Conservation (phyloP, 2,888 invertebrate genomes). For the Gibbula magus region DNA sequence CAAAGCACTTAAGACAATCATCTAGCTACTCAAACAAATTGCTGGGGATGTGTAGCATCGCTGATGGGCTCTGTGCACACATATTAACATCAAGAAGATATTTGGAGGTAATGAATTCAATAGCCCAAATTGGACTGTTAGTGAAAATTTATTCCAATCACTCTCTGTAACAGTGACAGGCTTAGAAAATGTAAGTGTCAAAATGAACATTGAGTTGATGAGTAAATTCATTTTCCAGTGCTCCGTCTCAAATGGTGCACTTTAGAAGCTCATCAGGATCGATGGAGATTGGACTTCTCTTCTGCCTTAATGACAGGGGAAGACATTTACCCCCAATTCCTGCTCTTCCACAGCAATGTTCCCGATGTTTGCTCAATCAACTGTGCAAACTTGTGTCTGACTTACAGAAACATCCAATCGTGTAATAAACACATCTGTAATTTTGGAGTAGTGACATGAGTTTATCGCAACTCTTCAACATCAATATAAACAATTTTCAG, state of each 20-base stretch:
- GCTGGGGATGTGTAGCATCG: background rate
- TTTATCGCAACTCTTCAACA: background rate
- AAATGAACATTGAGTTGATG: slow-evolving; percentile 4
- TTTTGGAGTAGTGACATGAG: background rate
- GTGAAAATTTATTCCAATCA: slow-evolving; percentile 3
- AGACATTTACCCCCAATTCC: background rate
- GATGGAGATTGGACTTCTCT: background rate
- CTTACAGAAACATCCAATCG: background rate
- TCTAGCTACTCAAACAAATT: slow-evolving; percentile 2
- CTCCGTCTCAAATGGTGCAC: slow-evolving; percentile 11
- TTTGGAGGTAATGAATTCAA: background rate
- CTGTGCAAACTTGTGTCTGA: background rate
- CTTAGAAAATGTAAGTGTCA: background rate
- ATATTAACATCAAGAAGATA: slow-evolving; percentile 1
- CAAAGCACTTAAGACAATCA: background rate
- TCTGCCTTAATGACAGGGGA: background rate
- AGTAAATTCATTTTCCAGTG: slow-evolving; percentile 11
- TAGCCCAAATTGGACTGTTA: background rate
- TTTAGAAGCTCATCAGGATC: slow-evolving; percentile 11
- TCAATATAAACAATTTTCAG: background rate
- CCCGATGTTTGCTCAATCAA: background rate
- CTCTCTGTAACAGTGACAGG: background rate
- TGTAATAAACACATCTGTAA: background rate
- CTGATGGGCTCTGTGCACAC: background rate
- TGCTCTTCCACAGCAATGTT: background rate